phyloP scores from a whole-genome alignment of 2,797 vertebrate species.

The Rhadinocentrus ornatus region DNA sequence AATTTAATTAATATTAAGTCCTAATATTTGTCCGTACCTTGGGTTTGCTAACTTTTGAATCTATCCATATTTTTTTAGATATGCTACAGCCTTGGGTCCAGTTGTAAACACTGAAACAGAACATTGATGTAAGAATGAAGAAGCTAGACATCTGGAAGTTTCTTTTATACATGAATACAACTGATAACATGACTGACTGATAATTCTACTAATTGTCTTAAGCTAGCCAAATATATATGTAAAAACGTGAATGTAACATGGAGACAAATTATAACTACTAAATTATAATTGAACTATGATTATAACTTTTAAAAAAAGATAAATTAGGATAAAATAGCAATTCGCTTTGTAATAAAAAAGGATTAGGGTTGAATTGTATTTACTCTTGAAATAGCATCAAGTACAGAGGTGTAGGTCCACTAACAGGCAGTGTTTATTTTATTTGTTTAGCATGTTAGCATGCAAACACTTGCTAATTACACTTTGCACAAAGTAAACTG shows the following conservation, averaged over 20 bases:
- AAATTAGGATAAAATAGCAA: not conserved
- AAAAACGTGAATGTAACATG: too few relatives aligned
- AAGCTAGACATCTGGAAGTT: not conserved
- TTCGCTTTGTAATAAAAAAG: not conserved
- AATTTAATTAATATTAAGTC: too few relatives aligned
- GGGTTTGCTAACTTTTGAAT: not conserved
- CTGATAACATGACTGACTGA: not conserved
- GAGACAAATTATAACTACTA: too few relatives aligned
- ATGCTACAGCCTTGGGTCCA: not conserved
- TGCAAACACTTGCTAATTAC: not conserved
- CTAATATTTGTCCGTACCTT: too few relatives aligned
- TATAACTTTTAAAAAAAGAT: too few relatives aligned
- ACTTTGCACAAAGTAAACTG: too few relatives aligned
- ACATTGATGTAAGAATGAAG: not conserved
- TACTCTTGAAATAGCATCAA: not conserved
- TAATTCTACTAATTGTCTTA: too few relatives aligned
- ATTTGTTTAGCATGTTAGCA: too few relatives aligned
- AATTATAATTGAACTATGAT: not conserved
- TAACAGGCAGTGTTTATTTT: not conserved
- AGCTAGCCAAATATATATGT: too few relatives aligned
- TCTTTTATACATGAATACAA: not conserved
- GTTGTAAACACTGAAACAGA: not conserved
- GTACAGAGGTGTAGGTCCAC: too few relatives aligned
- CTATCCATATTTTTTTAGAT: too few relatives aligned
- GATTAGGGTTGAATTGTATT: not conserved